Evolutionary conservation across 2,888 invertebrate genomes (phyloP), one percentile per base, ranked within the genome.

Genomic region (Quadriops clusia): DNA sequence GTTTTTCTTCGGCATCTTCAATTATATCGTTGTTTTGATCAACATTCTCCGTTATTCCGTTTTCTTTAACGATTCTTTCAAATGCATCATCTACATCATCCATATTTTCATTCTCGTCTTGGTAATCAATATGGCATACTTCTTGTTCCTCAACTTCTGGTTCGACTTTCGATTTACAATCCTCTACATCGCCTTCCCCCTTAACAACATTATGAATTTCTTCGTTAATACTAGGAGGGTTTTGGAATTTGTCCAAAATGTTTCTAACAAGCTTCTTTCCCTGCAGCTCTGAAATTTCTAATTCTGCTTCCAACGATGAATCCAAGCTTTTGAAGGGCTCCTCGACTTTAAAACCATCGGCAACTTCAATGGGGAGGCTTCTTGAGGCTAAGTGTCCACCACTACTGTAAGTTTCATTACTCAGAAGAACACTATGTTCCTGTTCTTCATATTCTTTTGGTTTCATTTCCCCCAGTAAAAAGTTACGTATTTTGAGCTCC

Each of bases 231-330:
- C 29, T 36, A 12, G 24, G 12, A 17, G 16, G 9, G 11, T 50
- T 48, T 1, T 54, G 49, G 37, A 55, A 47, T 35, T 47, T 40
- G 4, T 47, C 52, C 22, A 58, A 36, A 16, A 43, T 29, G 32
- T 40, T 46, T 25, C 47, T 49, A 1, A 54, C 54, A 11, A 51
- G 18, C 25, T 45, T 43, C 35, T 49, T 47, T 23, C 45, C 44
- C 30, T 49, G 45, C 27, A 54, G 40, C 30, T 44, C 40, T 4
- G 35, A 29, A 26, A 49, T 49, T 42, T 49, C 46, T 17, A 38
- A 34, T 31, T 43, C 38, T 7, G 36, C 29, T 23, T 38, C 40
- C 13, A 38, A 15, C 3, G 35, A 31, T 23, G n/a, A n/a, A n/a
- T n/a, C n/a, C n/a, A n/a, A n/a, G n/a, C n/a, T n/a, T n/a, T n/a